Percentiles rank a stretch among this genome's conserved stretches.
Conservation (phyloP, 2,888 invertebrate genomes). For the Eilema sororculum region DNA sequence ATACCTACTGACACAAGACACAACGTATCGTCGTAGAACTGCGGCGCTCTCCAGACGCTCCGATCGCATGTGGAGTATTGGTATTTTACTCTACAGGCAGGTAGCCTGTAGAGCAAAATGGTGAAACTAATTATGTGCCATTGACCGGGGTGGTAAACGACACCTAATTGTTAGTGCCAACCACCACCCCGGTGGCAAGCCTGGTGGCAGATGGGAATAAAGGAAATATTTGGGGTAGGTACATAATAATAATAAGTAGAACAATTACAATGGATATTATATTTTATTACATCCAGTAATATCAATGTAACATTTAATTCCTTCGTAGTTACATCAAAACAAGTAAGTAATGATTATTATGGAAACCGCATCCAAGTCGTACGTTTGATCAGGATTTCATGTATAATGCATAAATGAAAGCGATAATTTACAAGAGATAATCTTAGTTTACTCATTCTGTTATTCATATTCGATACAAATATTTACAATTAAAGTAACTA, state of each 20-base stretch:
- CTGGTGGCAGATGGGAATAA: too few species aligned
- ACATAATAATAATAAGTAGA: constrained; percentile 15
- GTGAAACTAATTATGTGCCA: too few species aligned
- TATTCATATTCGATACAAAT: constrained; percentile 24
- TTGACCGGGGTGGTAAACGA: too few species aligned
- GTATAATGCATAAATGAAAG: constrained; percentile 9
- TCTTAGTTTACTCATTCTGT: constrained; percentile 19
- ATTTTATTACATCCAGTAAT: constrained; percentile 79
- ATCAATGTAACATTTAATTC: constrained; percentile 70
- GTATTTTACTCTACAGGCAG: too few species aligned
- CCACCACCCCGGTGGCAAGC: too few species aligned
- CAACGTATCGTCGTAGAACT: too few species aligned
- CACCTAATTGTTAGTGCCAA: too few species aligned
- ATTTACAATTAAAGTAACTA: constrained; percentile 31
- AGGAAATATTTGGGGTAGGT: too few species aligned
- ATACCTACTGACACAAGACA: too few species aligned
- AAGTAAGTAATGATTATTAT: constrained; percentile 36
- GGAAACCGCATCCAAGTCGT: constrained; percentile 28
- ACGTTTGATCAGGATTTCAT: constrained; percentile 1
- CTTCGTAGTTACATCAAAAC: constrained; percentile 60
- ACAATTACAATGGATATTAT: constrained; percentile 26
- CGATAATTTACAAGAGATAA: constrained; percentile 30
- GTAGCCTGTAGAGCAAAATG: too few species aligned
- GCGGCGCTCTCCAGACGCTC: too few species aligned
- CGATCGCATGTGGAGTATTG: too few species aligned